Conservation (phyloP, 2,888 invertebrate species). For the Zootermopsis nevadensis region DNA sequence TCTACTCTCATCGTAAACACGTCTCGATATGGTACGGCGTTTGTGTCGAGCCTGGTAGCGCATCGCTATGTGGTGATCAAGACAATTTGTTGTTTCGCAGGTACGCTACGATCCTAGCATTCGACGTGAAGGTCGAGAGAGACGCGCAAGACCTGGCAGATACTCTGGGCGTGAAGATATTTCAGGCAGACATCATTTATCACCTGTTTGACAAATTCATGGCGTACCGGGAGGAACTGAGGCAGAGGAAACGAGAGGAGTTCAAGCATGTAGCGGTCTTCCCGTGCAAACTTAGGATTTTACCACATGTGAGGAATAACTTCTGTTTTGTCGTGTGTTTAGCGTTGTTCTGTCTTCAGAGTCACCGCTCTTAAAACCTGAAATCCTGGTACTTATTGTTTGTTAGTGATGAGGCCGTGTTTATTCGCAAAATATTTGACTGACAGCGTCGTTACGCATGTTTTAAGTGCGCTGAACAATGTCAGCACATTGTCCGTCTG, state of each 20-base stretch:
- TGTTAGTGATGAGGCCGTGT: no score
- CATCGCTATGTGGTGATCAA: no score
- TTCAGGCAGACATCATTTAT: conserved; percentile 99
- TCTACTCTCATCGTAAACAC: no score
- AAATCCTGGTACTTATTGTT: no score
- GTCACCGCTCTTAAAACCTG: no score
- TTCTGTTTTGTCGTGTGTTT: background rate
- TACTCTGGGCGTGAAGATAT: conserved; percentile 91
- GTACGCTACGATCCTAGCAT: conserved; percentile 98
- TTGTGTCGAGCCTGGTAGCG: no score
- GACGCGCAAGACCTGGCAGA: conserved; percentile 99
- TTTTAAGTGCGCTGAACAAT: no score
- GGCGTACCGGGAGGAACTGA: conserved; percentile 90
- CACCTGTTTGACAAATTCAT: conserved; percentile 99
- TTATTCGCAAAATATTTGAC: no score
- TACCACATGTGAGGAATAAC: conserved; percentile 73
- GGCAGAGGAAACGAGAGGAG: conserved; percentile 91
- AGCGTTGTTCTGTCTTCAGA: no score
- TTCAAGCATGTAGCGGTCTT: conserved; percentile 98
- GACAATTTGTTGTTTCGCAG: conserved; percentile 66
- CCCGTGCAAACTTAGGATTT: conserved; percentile 89
- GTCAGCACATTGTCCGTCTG: no score
- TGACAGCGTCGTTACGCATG: no score
- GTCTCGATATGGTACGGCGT: no score
- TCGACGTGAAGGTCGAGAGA: conserved; percentile 97